These are phyloP conservation scores for Saccostrea cuccullata DNA, from an alignment of 1,140 invertebrate species.

Conservation along the genomic window DNA sequence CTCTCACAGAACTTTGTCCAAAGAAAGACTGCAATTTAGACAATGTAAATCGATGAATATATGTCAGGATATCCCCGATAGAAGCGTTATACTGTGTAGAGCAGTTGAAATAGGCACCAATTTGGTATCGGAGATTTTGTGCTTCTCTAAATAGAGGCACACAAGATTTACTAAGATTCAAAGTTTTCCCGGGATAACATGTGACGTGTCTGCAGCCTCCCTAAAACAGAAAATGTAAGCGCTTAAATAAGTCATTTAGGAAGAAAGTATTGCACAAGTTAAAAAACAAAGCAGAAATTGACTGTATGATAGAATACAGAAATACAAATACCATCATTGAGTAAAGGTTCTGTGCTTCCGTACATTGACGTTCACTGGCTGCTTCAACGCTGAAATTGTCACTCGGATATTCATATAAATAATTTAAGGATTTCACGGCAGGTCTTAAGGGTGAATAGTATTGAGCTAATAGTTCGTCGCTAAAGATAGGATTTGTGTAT, in stretches of 20 bases:
- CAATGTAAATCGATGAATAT: neutral
- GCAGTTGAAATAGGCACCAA: neutral
- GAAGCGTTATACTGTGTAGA: neutral
- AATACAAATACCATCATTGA: too few species aligned
- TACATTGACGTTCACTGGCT: too few species aligned
- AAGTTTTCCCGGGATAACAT: neutral
- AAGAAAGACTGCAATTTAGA: neutral
- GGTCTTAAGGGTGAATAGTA: neutral
- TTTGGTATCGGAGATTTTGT: neutral
- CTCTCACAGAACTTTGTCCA: neutral
- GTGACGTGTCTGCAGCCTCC: neutral
- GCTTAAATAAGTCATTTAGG: too few species aligned
- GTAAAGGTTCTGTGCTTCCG: too few species aligned
- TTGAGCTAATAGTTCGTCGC: too few species aligned
- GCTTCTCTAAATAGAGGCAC: neutral
- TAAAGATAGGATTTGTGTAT: too few species aligned
- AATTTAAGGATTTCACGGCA: too few species aligned
- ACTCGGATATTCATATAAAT: too few species aligned
- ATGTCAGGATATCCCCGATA: neutral
- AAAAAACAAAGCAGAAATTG: too few species aligned
- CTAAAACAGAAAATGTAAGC: neutral
- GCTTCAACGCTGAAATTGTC: too few species aligned
- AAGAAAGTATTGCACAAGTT: too few species aligned
- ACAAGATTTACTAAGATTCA: neutral
- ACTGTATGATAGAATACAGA: too few species aligned